These are phyloP conservation scores for Aldabrachelys gigantea DNA, from an alignment of 2,113 vertebrate genomes.

Conservation along the genomic window DNA sequence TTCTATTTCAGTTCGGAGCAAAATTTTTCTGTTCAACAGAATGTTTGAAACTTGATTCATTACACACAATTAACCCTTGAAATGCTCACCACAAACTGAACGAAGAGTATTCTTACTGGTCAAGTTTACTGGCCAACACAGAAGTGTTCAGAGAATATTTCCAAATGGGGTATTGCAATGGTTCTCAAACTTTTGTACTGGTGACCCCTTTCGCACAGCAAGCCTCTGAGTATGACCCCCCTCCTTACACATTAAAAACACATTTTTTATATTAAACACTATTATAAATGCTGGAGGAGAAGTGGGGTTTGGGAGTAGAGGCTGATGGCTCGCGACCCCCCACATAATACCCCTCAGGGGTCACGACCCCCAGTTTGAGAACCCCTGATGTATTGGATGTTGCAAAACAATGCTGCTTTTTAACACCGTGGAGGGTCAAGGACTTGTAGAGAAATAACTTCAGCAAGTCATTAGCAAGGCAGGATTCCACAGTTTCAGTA, in stretches of 20 bases:
- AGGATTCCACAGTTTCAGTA: rapidly evolving
- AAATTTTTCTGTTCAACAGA: constrained; percentile 47
- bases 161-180: not conserved
- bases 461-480: rapidly evolving
- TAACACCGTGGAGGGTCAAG: not conserved
- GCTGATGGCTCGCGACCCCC: too few species aligned
- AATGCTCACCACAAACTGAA: constrained; percentile 54
- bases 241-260: too few species aligned
- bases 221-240: too few species aligned
- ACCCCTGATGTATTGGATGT: not conserved
- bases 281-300: too few species aligned
- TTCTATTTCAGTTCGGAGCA: constrained; percentile 52
- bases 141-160: constrained; percentile 46
- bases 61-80: constrained; percentile 50
- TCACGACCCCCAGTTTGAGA: not conserved
- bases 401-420: not conserved
- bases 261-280: too few species aligned
- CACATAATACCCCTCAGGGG: too few species aligned
- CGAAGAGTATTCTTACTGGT: constrained; percentile 50
- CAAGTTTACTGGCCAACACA: not conserved
- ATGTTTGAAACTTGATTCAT: constrained; percentile 60
- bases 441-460: not conserved
- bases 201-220: too few species aligned
- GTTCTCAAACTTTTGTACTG: too few species aligned
- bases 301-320: too few species aligned